phyloP scores from a whole-genome alignment of 2,113 vertebrate species.

The Lamprologus lemairii region DNA sequence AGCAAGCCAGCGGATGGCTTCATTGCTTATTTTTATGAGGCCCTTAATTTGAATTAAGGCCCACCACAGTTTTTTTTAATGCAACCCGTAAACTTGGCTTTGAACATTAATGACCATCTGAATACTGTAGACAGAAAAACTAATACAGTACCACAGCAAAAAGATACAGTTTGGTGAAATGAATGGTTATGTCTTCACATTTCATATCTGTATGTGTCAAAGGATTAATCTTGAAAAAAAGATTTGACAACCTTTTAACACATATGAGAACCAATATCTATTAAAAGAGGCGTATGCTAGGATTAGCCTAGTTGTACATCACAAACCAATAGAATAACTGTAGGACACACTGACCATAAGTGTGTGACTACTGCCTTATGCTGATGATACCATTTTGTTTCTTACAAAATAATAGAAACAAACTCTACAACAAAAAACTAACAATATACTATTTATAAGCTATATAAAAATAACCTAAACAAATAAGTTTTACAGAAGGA shows the following conservation, averaged over 20 bases:
- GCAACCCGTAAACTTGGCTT: conserved; percentile 9
- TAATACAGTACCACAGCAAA: not conserved
- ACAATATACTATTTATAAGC: not conserved
- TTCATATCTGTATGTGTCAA: not conserved
- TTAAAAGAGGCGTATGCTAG: not conserved
- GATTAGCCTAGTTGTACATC: not conserved
- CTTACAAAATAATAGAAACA: not conserved
- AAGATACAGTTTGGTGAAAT: not conserved
- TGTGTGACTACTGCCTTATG: not conserved
- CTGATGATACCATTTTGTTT: not conserved
- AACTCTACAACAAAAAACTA: not conserved
- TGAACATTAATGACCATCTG: conserved; percentile 2
- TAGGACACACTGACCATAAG: not conserved
- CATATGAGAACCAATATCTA: not conserved
- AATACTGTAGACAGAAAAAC: not conserved
- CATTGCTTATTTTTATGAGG: conserved; percentile 35
- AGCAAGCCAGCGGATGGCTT: conserved; percentile 14
- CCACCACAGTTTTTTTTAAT: conserved; percentile 30
- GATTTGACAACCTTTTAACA: not conserved
- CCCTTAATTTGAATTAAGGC: conserved; percentile 43
- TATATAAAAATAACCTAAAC: not conserved
- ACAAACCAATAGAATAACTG: not conserved
- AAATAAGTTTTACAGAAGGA: not conserved
- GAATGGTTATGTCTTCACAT: not conserved
- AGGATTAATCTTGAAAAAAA: not conserved